phyloP scores from a whole-genome alignment of 1,140 invertebrate species.

The Mactra quadrangularis region DNA sequence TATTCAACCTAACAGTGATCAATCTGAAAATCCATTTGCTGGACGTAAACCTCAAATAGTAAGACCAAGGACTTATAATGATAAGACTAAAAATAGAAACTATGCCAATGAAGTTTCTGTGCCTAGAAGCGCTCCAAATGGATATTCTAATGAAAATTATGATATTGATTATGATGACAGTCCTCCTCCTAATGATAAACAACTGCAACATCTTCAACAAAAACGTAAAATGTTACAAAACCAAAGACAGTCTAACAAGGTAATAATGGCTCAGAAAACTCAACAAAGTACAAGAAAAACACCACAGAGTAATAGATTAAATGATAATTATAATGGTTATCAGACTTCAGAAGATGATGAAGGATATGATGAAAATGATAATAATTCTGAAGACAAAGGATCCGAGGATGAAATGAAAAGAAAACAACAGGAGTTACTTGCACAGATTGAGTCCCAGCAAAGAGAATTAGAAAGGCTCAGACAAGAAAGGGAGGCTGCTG shows the following conservation, averaged over 20 bases:
- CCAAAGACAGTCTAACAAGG: constrained; percentile 32
- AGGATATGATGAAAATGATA: constrained; percentile 36
- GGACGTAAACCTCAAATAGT: constrained; percentile 44
- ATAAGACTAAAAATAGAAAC: constrained; percentile 18
- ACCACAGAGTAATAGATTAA: neutral
- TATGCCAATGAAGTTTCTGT: constrained; percentile 21
- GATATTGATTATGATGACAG: constrained; percentile 39
- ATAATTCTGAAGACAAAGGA: neutral
- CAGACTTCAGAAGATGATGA: constrained; percentile 35
- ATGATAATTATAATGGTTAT: constrained; percentile 15
- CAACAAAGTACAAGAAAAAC: neutral
- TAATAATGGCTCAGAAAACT: neutral
- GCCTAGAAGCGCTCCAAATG: constrained; percentile 49
- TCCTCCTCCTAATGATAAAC: constrained; percentile 31
- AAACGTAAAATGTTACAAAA: constrained; percentile 44
- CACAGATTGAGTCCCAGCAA: constrained; percentile 48
- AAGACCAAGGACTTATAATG: constrained; percentile 51
- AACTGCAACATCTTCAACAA: constrained; percentile 48
- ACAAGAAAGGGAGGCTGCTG: constrained; percentile 36
- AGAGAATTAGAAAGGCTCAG: constrained; percentile 42
- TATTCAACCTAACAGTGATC: constrained; percentile 57
- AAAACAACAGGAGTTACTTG: constrained; percentile 60
- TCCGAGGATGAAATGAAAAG: constrained; percentile 27
- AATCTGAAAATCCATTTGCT: constrained; percentile 35
- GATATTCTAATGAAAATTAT: neutral